Conservation (phyloP, 2,797 vertebrate species). For the Melanotaenia boesemani region DNA sequence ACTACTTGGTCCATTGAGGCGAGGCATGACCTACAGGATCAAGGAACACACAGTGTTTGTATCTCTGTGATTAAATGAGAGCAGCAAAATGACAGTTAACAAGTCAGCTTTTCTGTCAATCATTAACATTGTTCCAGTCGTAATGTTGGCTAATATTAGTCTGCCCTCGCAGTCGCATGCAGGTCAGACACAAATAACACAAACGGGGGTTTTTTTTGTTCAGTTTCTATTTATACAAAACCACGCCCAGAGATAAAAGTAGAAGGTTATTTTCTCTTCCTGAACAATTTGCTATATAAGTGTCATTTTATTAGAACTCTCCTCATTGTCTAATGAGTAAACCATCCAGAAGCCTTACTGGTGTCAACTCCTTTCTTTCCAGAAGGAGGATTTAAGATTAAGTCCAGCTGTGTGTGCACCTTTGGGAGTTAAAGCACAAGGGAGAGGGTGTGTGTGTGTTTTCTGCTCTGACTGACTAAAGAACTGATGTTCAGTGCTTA, state of each 20-base stretch:
- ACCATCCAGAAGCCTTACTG: slow-evolving; percentile 15
- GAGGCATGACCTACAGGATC: not conserved
- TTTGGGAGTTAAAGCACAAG: slow-evolving; percentile 33
- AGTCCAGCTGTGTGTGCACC: slow-evolving; percentile 28
- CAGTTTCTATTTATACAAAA: slow-evolving; percentile 41
- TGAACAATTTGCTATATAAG: not conserved
- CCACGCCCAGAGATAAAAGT: slow-evolving; percentile 41
- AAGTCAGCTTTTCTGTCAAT: slow-evolving; percentile 65
- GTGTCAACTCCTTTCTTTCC: slow-evolving; percentile 28
- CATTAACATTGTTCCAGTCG: slow-evolving; percentile 64
- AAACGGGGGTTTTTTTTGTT: not conserved
- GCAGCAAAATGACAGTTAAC: slow-evolving; percentile 31
- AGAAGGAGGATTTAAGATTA: slow-evolving; percentile 20
- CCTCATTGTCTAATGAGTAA: slow-evolving; percentile 16
- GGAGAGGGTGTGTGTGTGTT: slow-evolving; percentile 43
- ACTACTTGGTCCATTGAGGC: slow-evolving; percentile 50
- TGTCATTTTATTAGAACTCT: not conserved
- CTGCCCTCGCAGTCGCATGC: slow-evolving; percentile 27
- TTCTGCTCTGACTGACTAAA: slow-evolving; percentile 23
- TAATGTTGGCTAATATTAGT: slow-evolving; percentile 47
- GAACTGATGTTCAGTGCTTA: slow-evolving; percentile 4
- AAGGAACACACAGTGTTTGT: slow-evolving; percentile 4
- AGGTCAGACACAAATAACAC: slow-evolving; percentile 37
- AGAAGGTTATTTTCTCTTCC: slow-evolving; percentile 34
- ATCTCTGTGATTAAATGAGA: slow-evolving; percentile 24